These are phyloP conservation scores for Diglossa cyanea DNA, from an alignment of 2,797 vertebrate genomes.

Conservation along the genomic window DNA sequence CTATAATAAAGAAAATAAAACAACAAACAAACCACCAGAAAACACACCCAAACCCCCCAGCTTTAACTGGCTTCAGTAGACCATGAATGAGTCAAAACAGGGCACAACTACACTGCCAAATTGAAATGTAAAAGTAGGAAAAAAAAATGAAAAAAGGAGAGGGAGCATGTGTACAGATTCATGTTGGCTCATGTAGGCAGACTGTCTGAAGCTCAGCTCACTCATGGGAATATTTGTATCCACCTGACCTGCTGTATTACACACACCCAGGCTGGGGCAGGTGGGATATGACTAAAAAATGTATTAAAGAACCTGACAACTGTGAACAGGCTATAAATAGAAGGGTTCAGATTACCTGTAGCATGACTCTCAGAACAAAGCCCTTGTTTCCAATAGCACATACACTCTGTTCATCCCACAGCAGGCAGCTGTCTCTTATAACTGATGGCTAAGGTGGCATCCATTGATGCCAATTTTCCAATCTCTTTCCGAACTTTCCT, in stretches of 20 bases:
- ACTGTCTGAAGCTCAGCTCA: not conserved
- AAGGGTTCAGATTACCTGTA: not conserved
- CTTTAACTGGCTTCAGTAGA: not conserved
- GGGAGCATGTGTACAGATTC: not conserved
- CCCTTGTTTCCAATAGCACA: not conserved
- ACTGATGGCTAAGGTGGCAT: constrained; percentile 29
- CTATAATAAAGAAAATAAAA: not conserved
- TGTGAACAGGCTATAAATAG: not conserved
- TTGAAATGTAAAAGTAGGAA: not conserved
- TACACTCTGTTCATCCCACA: not conserved
- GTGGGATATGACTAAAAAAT: not conserved
- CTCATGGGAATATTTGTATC: not conserved
- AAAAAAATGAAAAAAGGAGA: not conserved
- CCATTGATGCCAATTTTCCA: constrained; percentile 42
- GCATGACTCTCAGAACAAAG: not conserved
- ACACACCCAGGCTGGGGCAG: not conserved
- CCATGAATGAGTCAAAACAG: not conserved
- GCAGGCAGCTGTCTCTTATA: constrained; percentile 45
- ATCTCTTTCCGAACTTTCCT: constrained; percentile 33
- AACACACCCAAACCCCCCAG: not conserved
- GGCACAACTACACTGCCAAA: not conserved
- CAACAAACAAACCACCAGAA: not conserved
- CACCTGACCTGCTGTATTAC: not conserved
- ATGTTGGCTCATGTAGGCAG: not conserved
- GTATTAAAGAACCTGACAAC: not conserved